A percentile compares a stretch with the other conserved stretches of the same genome.
phyloP scores from a whole-genome alignment of 2,113 vertebrate species.

The Pseudopipra pipra region DNA sequence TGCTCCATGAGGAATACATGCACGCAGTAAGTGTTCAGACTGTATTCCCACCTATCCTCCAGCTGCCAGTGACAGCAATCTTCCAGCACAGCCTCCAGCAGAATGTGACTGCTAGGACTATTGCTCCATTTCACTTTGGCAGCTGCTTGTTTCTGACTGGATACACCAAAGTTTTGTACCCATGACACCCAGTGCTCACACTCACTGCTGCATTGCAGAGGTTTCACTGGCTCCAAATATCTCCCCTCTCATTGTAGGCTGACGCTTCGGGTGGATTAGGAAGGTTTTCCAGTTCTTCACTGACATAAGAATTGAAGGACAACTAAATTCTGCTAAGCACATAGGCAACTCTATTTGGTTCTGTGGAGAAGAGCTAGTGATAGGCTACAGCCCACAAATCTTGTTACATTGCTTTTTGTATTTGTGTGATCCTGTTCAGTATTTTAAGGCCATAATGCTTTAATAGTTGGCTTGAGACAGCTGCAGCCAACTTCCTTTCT shows the following conservation, averaged over 20 bases:
- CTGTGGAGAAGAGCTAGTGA: not conserved
- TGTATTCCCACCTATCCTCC: not conserved
- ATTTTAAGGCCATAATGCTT: not conserved
- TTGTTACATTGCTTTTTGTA: not conserved
- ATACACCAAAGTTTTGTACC: not conserved
- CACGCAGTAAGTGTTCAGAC: accelerated
- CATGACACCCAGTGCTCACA: not conserved
- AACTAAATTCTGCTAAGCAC: not conserved
- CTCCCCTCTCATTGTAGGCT: not conserved
- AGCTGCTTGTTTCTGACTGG: not conserved
- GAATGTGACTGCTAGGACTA: not conserved
- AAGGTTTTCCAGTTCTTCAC: not conserved
- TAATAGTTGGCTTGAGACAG: not conserved
- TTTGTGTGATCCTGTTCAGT: not conserved
- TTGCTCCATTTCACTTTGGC: not conserved
- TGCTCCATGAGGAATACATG: accelerated
- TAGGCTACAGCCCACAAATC: not conserved
- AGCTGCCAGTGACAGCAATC: accelerated
- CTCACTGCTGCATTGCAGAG: not conserved
- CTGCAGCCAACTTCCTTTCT: not conserved
- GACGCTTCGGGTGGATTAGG: not conserved
- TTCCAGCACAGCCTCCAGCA: not conserved
- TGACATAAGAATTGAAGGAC: not conserved
- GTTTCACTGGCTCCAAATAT: not conserved
- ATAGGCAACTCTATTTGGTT: not conserved